Evolutionary conservation across 2,797 vertebrate species (phyloP).

Genomic region (Lophius americanus): DNA sequence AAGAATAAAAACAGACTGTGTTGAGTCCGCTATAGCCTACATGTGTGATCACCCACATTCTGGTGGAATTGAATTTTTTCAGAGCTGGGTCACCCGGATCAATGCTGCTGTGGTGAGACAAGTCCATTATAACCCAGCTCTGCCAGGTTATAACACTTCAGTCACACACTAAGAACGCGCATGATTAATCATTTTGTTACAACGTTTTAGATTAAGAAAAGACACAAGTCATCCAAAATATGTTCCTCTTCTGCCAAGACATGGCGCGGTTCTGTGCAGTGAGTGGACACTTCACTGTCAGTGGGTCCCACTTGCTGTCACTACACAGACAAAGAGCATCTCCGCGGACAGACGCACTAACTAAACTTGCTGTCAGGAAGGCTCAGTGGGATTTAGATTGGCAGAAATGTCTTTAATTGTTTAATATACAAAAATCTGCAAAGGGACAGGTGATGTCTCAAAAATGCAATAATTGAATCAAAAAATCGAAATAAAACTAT

Average conservation of each 20-base stretch:
- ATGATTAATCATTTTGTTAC: background rate
- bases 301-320: constrained; percentile 37
- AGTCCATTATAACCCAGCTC: constrained; percentile 51
- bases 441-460: too few species aligned
- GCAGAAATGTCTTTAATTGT: too few species aligned
- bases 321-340: constrained; percentile 54
- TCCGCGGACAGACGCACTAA: constrained; percentile 41
- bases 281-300: constrained; percentile 43
- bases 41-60: constrained; percentile 49
- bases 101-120: constrained; percentile 59
- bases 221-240: background rate
- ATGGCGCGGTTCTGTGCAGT: constrained; percentile 12
- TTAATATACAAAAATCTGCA: too few species aligned
- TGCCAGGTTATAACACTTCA: constrained; percentile 16
- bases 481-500: background rate
- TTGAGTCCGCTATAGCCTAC: constrained; percentile 34
- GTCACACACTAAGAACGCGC: background rate
- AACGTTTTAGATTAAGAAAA: constrained; percentile 13
- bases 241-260: background rate
- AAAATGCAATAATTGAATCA: background rate
- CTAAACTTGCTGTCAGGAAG: constrained; percentile 25
- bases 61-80: constrained; percentile 60
- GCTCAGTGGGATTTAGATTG: background rate
- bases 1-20: background rate
- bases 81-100: constrained; percentile 77